Evolutionary conservation across 1,140 invertebrate species (phyloP), one percentile per base, ranked within the genome.

Genomic region (Drosophila bocqueti): DNA sequence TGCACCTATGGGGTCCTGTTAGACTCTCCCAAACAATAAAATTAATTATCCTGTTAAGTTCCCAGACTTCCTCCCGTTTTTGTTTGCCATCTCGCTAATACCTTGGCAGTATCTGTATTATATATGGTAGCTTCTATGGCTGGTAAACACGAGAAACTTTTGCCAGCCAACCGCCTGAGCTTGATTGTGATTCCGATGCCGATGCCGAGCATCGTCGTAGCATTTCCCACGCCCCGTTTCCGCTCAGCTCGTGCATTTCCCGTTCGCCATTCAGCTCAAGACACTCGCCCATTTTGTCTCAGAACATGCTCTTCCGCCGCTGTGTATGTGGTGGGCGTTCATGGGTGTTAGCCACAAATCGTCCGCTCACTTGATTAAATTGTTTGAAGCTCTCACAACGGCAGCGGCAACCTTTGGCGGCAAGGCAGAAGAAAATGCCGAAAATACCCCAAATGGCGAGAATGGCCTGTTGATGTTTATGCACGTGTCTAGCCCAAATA

Each of bases 311-410:
- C 29, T 24, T 36, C 10, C 31, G 34, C 4, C 4, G 4, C 4
- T 24, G 34, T 24, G 21, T 55, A 21, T 24, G 8, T 54, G n/a
- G n/a, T 24, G 52, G 34, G 34, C 18, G 49, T 55, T 55, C 65
- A 61, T 73, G 62, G 73, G 76, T 54, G 67, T 78, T 79, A 72
- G 66, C 77, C 85, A 65, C 84, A 89, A 89, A 87, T 84, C 62
- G 76, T 43, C 60, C 75, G 81, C 60, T 71, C 40, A 76, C 66
- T 89, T 90, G 81, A 89, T 84, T 90, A 89, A 89, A 89, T 90
- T 81, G 69, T 79, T 84, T 66, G 62, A 81, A 83, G 61, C 66
- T 69, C 64, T 67, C 47, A 52, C 50, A 49, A 18, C 49, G 31
- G 31, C 50, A 36, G 49, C 38, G 38, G 58, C 58, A 46, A 55